These are phyloP conservation scores for Uria lomvia DNA, from an alignment of 2,113 vertebrate species.

Conservation along the genomic window DNA sequence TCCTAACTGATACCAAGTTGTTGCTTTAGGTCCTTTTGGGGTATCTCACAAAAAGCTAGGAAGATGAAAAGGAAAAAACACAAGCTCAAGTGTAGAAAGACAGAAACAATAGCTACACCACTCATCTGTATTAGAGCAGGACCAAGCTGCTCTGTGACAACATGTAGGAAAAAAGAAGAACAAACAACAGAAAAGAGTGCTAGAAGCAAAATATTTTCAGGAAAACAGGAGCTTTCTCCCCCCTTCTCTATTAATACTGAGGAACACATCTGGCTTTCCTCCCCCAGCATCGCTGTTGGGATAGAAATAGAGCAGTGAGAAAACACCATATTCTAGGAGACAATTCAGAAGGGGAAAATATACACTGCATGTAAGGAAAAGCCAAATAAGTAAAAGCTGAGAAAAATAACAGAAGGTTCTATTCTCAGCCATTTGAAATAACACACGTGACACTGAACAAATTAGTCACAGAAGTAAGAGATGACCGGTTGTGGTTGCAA, in stretches of 20 bases:
- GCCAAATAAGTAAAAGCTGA: not conserved
- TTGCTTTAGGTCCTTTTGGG: not conserved
- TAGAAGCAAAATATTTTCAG: not conserved
- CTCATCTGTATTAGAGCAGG: not conserved
- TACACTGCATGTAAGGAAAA: not conserved
- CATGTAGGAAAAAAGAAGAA: rapidly evolving
- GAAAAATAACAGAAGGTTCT: not conserved
- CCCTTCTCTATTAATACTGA: not conserved
- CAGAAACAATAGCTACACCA: not conserved
- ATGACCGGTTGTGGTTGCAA: not conserved
- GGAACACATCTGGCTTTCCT: not conserved
- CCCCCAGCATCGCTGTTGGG: rapidly evolving
- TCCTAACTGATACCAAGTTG: not conserved
- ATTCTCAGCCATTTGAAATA: not conserved
- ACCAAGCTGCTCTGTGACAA: not conserved
- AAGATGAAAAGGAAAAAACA: not conserved
- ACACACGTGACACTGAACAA: not conserved
- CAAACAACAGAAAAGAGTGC: not conserved
- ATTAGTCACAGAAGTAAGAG: not conserved
- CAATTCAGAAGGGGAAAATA: not conserved
- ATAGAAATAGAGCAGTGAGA: not conserved
- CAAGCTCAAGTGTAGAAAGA: not conserved
- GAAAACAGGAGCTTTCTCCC: not conserved
- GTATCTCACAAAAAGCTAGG: not conserved
- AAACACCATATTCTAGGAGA: not conserved